Conservation (phyloP, 92 coral and sea anemone genomes). For the Plumapathes pennacea region DNA sequence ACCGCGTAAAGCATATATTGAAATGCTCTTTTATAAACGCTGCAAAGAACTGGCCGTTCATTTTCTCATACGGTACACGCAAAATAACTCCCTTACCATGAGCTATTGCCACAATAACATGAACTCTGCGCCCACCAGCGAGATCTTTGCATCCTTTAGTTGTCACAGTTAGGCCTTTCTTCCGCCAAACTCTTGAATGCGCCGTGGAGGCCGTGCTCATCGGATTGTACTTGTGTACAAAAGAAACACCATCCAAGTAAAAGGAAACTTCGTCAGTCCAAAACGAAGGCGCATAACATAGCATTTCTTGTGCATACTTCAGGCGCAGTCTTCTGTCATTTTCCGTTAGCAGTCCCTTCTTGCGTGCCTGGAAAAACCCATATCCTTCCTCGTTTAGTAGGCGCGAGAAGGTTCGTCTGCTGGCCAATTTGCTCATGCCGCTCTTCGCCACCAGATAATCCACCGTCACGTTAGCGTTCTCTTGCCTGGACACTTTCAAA, state of each 20-base stretch:
- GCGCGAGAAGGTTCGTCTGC: too few relatives aligned
- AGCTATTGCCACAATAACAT: constrained; percentile 50
- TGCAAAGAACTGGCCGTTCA: constrained; percentile 51
- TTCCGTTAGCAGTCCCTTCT: too few relatives aligned
- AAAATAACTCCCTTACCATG: constrained; percentile 51
- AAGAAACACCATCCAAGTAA: constrained; percentile 29
- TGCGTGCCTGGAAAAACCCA: too few relatives aligned
- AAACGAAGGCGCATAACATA: too few relatives aligned
- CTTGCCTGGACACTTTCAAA: too few relatives aligned
- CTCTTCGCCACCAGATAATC: too few relatives aligned
- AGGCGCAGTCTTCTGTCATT: too few relatives aligned
- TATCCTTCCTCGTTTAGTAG: too few relatives aligned
- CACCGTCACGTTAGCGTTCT: too few relatives aligned
- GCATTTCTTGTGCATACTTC: too few relatives aligned
- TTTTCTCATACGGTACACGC: constrained; percentile 40
- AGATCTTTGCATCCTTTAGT: constrained; percentile 62
- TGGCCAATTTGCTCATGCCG: too few relatives aligned
- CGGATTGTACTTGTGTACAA: constrained; percentile 20
- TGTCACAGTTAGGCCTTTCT: constrained; percentile 33
- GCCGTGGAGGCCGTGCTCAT: neutral
- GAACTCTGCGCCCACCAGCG: constrained; percentile 54
- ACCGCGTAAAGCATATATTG: constrained; percentile 38
- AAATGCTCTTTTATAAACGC: constrained; percentile 44
- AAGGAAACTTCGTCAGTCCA: constrained; percentile 7
- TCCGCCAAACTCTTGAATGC: constrained; percentile 20